Conservation (phyloP, 2,888 invertebrate species). For the Plusia festucae region DNA sequence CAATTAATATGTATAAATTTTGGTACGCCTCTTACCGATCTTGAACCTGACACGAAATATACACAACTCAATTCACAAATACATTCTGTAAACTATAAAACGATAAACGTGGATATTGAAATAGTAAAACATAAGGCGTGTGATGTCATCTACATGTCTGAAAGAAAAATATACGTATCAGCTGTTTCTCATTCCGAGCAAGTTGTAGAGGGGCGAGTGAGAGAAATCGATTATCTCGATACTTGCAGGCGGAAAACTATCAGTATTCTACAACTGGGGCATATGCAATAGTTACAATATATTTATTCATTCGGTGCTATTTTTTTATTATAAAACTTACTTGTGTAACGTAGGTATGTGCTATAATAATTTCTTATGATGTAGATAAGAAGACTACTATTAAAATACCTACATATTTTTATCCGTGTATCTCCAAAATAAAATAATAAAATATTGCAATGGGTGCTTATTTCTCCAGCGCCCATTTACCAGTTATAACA, state of each 20-base stretch:
- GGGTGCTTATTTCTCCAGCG: background rate
- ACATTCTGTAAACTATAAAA: constrained; percentile 7
- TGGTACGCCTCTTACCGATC: background rate
- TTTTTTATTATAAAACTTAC: too few species aligned
- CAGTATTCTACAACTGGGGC: background rate
- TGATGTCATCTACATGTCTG: constrained; percentile 1
- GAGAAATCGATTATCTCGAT: constrained; percentile 8
- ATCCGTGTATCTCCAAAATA: too few species aligned
- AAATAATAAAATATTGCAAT: background rate
- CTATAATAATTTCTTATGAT: too few species aligned
- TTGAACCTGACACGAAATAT: background rate
- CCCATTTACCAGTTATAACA: background rate
- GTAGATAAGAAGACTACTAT: too few species aligned
- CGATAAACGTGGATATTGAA: constrained; percentile 14
- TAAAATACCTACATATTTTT: too few species aligned
- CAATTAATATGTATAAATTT: background rate
- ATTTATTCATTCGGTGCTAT: too few species aligned
- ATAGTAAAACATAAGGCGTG: constrained; percentile 9
- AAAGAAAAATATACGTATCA: constrained; percentile 3
- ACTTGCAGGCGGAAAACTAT: background rate
- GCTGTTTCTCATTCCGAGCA: background rate
- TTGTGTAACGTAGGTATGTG: too few species aligned
- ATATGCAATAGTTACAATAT: background rate
- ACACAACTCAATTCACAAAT: background rate
- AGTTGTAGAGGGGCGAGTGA: background rate